Conservation (phyloP, 2,113 vertebrate species). For the Vanacampus margaritifer region DNA sequence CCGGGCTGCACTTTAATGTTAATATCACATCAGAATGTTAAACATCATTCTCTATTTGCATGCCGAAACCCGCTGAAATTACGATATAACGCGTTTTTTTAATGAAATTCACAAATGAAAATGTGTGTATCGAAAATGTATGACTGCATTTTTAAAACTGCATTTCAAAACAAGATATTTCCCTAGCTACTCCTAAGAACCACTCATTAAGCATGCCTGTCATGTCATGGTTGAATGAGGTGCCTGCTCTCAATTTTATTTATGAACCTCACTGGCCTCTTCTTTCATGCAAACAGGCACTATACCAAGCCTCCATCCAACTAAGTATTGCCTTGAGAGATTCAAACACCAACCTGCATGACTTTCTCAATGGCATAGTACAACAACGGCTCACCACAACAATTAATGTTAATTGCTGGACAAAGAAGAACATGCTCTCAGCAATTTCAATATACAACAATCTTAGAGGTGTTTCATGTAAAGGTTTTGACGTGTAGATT, state of each 20-base stretch:
- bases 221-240: constrained; percentile 69
- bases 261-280: constrained; percentile 65
- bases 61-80: constrained; percentile 7
- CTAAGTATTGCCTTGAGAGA: constrained; percentile 33
- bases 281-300: constrained; percentile 64
- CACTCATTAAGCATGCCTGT: constrained; percentile 63
- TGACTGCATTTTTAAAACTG: constrained; percentile 1
- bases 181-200: constrained; percentile 56
- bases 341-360: constrained; percentile 44
- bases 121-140: neutral
- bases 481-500: constrained; percentile 29
- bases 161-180: constrained; percentile 53
- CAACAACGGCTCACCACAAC: constrained; percentile 44
- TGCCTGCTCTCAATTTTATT: constrained; percentile 75
- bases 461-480: constrained; percentile 27
- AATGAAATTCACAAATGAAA: neutral
- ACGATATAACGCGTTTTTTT: neutral
- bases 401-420: constrained; percentile 44
- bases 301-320: constrained; percentile 30
- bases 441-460: constrained; percentile 43
- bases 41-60: constrained; percentile 13
- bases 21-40: constrained; percentile 19
- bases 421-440: constrained; percentile 60
- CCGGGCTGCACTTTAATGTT: constrained; percentile 29
- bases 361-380: constrained; percentile 52